Evolutionary conservation across 2,888 invertebrate species (phyloP), one percentile per base, ranked within the genome.

Genomic region (Nomada fucata): DNA sequence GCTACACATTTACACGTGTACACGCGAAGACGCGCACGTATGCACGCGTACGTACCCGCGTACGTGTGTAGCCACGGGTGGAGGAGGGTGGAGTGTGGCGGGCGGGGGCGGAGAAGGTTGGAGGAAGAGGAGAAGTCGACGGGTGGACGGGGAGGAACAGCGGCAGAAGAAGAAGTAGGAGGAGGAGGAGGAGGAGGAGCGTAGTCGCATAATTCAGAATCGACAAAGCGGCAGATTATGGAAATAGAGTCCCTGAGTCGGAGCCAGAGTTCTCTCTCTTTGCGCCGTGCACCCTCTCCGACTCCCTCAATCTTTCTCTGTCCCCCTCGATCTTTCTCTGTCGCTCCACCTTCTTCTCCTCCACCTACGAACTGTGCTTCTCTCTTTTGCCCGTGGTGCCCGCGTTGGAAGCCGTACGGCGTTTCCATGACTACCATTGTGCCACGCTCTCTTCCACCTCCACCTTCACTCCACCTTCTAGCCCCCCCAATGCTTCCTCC

Each of bases 201-300:
- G 88, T 89, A 92, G 91, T 91, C 92, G 92, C 92, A 93, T 93
- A 93, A 93, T 93, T 93, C 93, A 93, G 92, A 93, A 93, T 93
- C 92, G 93, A 93, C 93, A 93, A 93, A 93, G 93, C 93, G 92
- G 92, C 93, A 93, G 93, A 93, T 93, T 93, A 93, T 93, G 93
- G 93, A 93, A 93, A 93, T 93, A 93, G 92, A 93, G 93, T 93
- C 92, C 90, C 91, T 83, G 91, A 92, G 91, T 90, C 88, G 91
- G 89, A 91, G 89, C 89, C 89, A 83, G 86, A 86, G 88, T 87
- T 75, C 84, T 82, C 85, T 79, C 85, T 83, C 76, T 78, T 65
- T 69, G 80, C 75, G 86, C 83, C 79, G 67, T 80, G 72, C 79
- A 77, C 67, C 76, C 77, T 80, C 76, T 65, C 79, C 81, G 87